Percentiles rank a stretch among this genome's conserved stretches.
Conservation (phyloP, 2,888 invertebrate genomes). For the Acleris sparsana region DNA sequence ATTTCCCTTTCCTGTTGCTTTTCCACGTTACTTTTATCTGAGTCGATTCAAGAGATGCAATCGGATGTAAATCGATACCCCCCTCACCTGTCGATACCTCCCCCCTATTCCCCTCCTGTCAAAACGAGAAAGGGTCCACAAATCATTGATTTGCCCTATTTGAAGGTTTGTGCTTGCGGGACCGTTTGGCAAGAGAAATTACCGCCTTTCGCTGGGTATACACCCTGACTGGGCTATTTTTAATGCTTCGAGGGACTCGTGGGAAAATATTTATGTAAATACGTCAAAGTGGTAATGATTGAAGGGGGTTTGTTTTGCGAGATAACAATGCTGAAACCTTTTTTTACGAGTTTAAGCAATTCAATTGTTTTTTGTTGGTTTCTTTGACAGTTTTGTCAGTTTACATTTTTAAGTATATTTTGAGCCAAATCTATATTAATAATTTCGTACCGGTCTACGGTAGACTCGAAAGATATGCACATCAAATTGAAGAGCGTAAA, state of each 20-base stretch:
- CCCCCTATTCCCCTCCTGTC: conserved; percentile 34
- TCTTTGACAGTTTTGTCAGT: too few relatives aligned
- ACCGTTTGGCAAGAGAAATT: conserved; percentile 9
- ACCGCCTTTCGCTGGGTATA: conserved; percentile 8
- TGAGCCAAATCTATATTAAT: too few relatives aligned
- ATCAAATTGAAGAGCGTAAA: too few relatives aligned
- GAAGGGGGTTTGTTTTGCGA: too few relatives aligned
- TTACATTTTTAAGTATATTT: too few relatives aligned
- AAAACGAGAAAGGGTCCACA: conserved; percentile 31
- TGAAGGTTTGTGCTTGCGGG: conserved; percentile 15
- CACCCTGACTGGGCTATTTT: conserved; percentile 16
- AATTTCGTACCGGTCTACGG: too few relatives aligned
- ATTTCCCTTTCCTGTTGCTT: conserved; percentile 18
- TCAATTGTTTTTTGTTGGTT: too few relatives aligned
- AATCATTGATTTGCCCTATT: conserved; percentile 36
- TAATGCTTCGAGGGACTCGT: not conserved
- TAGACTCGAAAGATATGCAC: too few relatives aligned
- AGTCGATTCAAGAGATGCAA: conserved; percentile 29
- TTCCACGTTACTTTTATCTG: conserved; percentile 9
- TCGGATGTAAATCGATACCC: conserved; percentile 36
- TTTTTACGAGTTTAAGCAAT: not conserved
- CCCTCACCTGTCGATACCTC: conserved; percentile 28
- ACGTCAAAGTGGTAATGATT: too few relatives aligned
- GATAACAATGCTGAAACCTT: too few relatives aligned
- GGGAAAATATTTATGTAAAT: not conserved